A percentile compares a stretch with the other conserved stretches of the same genome.
Evolutionary conservation across 2,888 invertebrate species (phyloP).

Genomic region (Polia nebulosa): DNA sequence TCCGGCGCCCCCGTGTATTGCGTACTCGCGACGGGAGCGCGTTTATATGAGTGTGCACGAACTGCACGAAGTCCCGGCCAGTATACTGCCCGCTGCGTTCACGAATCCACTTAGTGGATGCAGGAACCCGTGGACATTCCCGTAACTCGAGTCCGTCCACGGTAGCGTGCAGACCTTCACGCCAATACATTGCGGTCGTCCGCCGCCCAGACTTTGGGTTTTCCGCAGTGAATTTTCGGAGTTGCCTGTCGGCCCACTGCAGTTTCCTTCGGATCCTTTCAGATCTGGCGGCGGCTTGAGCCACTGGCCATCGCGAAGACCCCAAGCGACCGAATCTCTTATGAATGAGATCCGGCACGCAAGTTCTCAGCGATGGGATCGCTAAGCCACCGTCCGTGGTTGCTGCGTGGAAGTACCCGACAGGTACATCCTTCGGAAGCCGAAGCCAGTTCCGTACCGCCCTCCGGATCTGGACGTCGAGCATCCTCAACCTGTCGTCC

Average conservation of each 20-base stretch:
- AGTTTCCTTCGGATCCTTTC: constrained; percentile 44
- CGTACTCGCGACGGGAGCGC: too few relatives aligned
- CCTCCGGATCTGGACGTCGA: constrained; percentile 71
- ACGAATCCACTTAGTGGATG: background rate
- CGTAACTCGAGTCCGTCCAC: background rate
- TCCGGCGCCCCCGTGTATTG: too few relatives aligned
- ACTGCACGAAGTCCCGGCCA: too few relatives aligned
- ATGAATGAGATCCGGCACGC: constrained; percentile 9
- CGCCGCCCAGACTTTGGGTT: background rate
- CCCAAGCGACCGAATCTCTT: background rate
- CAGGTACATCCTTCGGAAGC: too few relatives aligned
- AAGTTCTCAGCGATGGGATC: too few relatives aligned
- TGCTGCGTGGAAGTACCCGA: too few relatives aligned
- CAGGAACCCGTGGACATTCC: background rate
- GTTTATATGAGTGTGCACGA: too few relatives aligned
- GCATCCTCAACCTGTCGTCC: constrained; percentile 65
- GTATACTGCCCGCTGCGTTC: too few relatives aligned
- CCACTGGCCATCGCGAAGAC: background rate
- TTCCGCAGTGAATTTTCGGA: background rate
- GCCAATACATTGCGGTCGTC: too few relatives aligned
- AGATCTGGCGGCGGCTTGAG: constrained; percentile 34
- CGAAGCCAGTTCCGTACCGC: background rate
- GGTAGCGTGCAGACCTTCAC: too few relatives aligned
- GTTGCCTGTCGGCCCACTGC: constrained; percentile 43
- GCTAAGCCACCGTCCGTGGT: too few relatives aligned